These are phyloP conservation scores for Lates japonicus DNA, from an alignment of 2,797 vertebrate species.

Conservation along the genomic window DNA sequence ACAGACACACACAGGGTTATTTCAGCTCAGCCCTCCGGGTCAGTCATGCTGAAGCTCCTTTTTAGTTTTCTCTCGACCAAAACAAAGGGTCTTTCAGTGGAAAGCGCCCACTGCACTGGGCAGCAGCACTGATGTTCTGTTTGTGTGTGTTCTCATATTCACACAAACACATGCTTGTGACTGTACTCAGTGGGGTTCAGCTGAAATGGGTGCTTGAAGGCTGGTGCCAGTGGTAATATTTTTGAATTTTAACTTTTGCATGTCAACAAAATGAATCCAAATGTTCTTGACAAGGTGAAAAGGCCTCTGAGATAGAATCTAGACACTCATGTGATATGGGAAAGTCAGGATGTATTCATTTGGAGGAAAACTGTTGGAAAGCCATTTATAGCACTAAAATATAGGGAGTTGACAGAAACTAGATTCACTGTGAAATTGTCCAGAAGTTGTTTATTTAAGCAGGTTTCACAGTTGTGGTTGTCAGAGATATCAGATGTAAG, in stretches of 20 bases:
- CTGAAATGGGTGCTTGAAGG: conserved; percentile 25
- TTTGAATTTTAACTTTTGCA: background rate
- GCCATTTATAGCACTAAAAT: background rate
- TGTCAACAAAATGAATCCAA: background rate
- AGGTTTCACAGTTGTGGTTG: conserved; percentile 8
- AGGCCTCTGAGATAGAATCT: background rate
- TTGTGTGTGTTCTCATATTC: conserved; percentile 60
- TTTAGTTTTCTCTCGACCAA: conserved; percentile 57
- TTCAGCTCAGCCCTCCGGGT: conserved; percentile 72
- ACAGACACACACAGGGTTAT: conserved; percentile 50
- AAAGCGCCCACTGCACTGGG: conserved; percentile 64
- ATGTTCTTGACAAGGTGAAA: background rate
- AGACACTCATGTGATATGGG: background rate
- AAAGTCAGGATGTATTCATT: background rate
- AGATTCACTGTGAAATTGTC: conserved; percentile 12
- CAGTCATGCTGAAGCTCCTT: conserved; percentile 75
- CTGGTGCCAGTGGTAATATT: conserved; percentile 2
- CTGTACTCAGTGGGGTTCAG: conserved; percentile 49
- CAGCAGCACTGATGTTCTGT: conserved; percentile 65
- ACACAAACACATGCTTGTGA: conserved; percentile 77
- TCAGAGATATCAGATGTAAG: conserved; percentile 15
- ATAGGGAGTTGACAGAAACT: background rate
- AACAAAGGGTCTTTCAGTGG: conserved; percentile 79
- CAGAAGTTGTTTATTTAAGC: conserved; percentile 20
- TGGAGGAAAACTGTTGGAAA: background rate